Conservation (phyloP, 1,140 invertebrate genomes). For the Chrysomallon squamiferum region DNA sequence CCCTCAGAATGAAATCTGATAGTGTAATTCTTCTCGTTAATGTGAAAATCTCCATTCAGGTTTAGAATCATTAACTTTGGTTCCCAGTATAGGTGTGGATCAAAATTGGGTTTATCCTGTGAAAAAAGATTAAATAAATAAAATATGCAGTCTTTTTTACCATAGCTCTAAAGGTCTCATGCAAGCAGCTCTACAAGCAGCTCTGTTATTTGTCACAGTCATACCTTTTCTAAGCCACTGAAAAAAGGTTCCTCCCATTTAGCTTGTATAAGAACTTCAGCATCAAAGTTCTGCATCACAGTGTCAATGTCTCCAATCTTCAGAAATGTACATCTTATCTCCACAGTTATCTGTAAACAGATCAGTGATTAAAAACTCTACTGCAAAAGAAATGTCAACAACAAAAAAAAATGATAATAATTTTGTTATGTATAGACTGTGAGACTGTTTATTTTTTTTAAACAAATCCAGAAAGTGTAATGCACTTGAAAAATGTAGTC, state of each 20-base stretch:
- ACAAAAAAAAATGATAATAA: no score
- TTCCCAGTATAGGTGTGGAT: slow-evolving; percentile 30
- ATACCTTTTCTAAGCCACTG: no score
- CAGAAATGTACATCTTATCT: slow-evolving; percentile 43
- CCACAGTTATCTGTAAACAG: slow-evolving; percentile 38
- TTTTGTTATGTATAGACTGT: no score
- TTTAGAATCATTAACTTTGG: slow-evolving; percentile 45
- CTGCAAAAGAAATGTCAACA: no score
- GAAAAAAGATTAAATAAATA: neutral
- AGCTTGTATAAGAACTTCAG: slow-evolving; percentile 47
- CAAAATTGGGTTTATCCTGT: slow-evolving; percentile 20
- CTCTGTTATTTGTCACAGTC: no score
- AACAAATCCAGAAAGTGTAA: no score
- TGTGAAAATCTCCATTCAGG: slow-evolving; percentile 22
- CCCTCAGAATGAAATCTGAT: slow-evolving; percentile 27
- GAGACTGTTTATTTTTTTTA: no score
- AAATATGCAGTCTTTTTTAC: no score
- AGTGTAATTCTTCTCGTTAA: slow-evolving; percentile 28
- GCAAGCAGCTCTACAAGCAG: no score
- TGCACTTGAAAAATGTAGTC: no score
- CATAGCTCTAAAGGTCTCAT: no score
- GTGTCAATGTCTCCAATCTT: slow-evolving; percentile 52
- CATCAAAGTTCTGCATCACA: slow-evolving; percentile 44
- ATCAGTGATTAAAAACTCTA: no score
- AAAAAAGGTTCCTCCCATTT: slow-evolving; percentile 44